Conservation (phyloP, 2,888 invertebrate genomes). For the Mythimna impura region DNA sequence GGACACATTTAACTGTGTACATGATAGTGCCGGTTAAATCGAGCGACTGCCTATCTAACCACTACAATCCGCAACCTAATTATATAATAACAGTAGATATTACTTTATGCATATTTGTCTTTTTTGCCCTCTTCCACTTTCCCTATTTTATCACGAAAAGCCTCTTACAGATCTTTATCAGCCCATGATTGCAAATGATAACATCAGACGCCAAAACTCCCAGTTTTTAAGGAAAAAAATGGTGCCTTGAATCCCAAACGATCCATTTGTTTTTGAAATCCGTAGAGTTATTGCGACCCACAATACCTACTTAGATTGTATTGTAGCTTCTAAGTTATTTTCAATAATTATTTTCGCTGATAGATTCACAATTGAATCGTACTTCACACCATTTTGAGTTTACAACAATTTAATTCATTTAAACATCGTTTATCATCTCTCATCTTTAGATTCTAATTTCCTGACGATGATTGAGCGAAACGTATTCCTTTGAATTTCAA, state of each 20-base stretch:
- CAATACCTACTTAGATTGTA: background rate
- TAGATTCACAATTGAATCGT: background rate
- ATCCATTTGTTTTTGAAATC: conserved; percentile 23
- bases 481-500: conserved; percentile 10
- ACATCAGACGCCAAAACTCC: background rate
- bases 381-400: conserved; percentile 8
- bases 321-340: background rate
- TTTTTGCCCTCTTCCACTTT: conserved; percentile 2
- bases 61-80: background rate
- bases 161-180: conserved; percentile 16
- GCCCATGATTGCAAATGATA: conserved; percentile 19
- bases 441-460: conserved; percentile 38
- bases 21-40: no score
- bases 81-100: no score
- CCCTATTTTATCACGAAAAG: conserved; percentile 17
- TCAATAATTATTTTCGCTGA: background rate
- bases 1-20: no score
- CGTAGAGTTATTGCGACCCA: conserved; percentile 3
- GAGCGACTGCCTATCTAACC: no score
- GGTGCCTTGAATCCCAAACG: background rate
- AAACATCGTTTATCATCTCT: conserved; percentile 20
- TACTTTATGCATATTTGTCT: background rate
- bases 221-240: conserved; percentile 12
- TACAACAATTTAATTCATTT: conserved; percentile 12
- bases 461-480: conserved; percentile 34